phyloP scores from a whole-genome alignment of 2,797 vertebrate species.

The Coregonus suidteri region DNA sequence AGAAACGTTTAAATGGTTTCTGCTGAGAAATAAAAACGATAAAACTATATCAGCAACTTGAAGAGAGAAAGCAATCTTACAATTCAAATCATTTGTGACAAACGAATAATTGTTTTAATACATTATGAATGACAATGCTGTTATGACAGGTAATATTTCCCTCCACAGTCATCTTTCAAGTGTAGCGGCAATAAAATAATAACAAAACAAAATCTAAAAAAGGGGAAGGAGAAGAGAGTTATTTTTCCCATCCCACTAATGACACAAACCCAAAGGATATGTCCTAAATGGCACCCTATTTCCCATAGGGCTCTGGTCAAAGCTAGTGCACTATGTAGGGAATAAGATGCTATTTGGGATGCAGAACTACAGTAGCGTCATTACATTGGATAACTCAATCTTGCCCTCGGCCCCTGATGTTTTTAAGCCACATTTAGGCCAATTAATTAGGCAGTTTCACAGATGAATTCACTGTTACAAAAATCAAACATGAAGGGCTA shows the following conservation, averaged over 20 bases:
- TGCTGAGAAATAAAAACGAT: neutral
- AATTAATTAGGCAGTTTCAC: slow-evolving; percentile 67
- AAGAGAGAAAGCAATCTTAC: slow-evolving; percentile 18
- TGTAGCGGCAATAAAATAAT: neutral
- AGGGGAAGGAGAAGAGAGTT: neutral
- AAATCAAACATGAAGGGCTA: slow-evolving; percentile 43
- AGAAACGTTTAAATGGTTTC: neutral
- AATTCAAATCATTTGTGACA: slow-evolving; percentile 39
- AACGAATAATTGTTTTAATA: neutral
- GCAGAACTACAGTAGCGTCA: slow-evolving; percentile 28
- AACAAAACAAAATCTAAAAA: neutral
- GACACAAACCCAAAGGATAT: no score
- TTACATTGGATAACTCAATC: slow-evolving; percentile 56
- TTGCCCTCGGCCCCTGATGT: slow-evolving; percentile 60
- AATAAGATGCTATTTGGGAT: neutral
- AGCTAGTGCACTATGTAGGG: neutral
- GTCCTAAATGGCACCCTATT: no score
- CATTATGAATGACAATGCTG: neutral
- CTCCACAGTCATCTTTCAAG: neutral
- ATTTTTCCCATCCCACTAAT: no score
- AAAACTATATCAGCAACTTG: slow-evolving; percentile 17
- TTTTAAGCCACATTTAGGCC: slow-evolving; percentile 55
- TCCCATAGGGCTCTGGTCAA: no score
- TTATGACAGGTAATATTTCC: neutral
- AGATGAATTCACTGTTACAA: slow-evolving; percentile 57